These are phyloP conservation scores for Pocillopora meandrina DNA, from an alignment of 92 coral and sea anemone species.

Conservation along the genomic window DNA sequence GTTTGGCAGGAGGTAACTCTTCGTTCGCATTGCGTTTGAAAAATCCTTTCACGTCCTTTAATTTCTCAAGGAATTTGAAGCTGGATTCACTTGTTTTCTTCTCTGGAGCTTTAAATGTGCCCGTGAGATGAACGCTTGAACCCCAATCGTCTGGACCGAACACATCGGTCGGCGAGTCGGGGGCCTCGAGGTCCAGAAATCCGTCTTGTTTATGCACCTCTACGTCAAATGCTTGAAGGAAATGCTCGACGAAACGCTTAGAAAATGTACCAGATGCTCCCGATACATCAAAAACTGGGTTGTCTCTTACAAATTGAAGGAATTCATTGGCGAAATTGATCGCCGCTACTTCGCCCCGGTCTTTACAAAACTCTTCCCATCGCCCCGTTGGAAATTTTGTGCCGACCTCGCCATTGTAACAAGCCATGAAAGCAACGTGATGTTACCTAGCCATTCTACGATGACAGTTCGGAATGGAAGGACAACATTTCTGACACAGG, in stretches of 20 bases:
- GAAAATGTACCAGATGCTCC: conserved; percentile 95
- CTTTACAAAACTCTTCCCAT: conserved; percentile 98
- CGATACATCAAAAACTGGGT: conserved; percentile 92
- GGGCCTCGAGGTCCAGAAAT: conserved; percentile 83
- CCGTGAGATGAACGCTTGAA: conserved; percentile 80
- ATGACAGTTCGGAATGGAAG: background rate
- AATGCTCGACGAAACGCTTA: conserved; percentile 91
- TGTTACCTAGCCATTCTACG: conserved; percentile 41
- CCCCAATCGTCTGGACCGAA: conserved; percentile 95
- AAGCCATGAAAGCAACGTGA: conserved; percentile 75
- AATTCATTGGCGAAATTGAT: conserved; percentile 92
- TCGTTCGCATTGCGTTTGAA: conserved; percentile 82
- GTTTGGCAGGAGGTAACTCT: conserved; percentile 45
- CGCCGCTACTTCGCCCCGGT: conserved; percentile 90
- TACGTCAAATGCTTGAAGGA: conserved; percentile 78
- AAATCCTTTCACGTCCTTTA: conserved; percentile 77
- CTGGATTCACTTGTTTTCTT: conserved; percentile 67
- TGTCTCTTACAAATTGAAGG: conserved; percentile 88
- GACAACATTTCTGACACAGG: conserved; percentile 12
- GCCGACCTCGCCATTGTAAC: conserved; percentile 90
- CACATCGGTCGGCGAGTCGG: conserved; percentile 93
- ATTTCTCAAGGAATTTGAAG: conserved; percentile 65
- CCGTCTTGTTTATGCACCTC: conserved; percentile 87
- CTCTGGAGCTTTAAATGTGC: conserved; percentile 69
- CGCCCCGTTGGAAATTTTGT: conserved; percentile 82